Percentiles rank a stretch among this genome's conserved stretches.
phyloP scores from a whole-genome alignment of 1,140 invertebrate species.

The Dryas iulia region DNA sequence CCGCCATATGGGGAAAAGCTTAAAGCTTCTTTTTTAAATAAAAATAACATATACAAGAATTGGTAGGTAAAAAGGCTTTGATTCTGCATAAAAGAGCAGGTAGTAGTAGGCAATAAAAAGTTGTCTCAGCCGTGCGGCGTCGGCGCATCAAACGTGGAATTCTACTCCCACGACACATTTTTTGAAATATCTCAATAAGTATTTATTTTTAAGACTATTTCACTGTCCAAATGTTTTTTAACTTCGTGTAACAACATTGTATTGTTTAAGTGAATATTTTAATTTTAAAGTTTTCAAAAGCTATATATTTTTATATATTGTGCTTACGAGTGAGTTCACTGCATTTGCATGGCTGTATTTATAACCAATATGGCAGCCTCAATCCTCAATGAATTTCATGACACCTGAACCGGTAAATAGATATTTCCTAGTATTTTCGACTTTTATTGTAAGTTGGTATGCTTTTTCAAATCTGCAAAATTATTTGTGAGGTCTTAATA shows the following conservation, averaged over 20 bases:
- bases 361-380: background rate
- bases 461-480: no score
- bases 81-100: slow-evolving; percentile 67
- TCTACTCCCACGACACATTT: slow-evolving; percentile 64
- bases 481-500: no score
- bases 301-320: background rate
- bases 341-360: no score
- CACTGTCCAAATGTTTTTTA: background rate
- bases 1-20: no score
- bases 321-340: no score
- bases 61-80: slow-evolving; percentile 54
- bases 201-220: slow-evolving; percentile 13
- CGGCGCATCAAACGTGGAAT: slow-evolving; percentile 65
- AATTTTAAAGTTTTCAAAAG: background rate
- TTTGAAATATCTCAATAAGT: slow-evolving; percentile 63
- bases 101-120: slow-evolving; percentile 54
- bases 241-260: background rate
- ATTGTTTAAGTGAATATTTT: background rate
- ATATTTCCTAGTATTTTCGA: no score
- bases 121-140: slow-evolving; percentile 51
- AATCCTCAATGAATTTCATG: no score
- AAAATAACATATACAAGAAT: background rate
- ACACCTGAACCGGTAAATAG: no score
- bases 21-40: no score
- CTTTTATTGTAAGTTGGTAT: no score